A percentile compares a stretch with the other conserved stretches of the same genome.
Conservation (phyloP, 2,888 invertebrate genomes). For the Escarpia spicata region DNA sequence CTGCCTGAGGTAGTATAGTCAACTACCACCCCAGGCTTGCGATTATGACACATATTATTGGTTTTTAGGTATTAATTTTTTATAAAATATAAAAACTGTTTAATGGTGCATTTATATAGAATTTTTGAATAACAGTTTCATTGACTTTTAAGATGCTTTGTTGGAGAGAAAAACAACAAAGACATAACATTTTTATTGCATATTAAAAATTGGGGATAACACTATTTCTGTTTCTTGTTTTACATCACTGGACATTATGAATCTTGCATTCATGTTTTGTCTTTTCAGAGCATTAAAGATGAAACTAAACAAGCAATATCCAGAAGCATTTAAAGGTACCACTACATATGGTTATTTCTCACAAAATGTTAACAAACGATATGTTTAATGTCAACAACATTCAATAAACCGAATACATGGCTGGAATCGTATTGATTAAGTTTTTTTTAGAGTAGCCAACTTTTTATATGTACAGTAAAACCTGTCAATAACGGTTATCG, state of each 20-base stretch:
- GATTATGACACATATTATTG: too few species aligned
- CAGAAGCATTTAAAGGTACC: slow-evolving; percentile 35
- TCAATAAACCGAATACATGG: neutral
- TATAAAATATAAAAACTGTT: too few species aligned
- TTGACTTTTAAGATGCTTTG: neutral
- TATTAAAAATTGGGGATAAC: neutral
- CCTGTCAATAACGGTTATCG: too few species aligned
- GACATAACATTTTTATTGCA: neutral
- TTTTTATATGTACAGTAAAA: too few species aligned
- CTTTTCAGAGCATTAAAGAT: slow-evolving; percentile 33
- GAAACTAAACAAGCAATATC: slow-evolving; percentile 34
- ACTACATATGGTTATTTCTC: neutral
- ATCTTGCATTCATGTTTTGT: neutral
- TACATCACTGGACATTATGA: neutral
- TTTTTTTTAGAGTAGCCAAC: too few species aligned
- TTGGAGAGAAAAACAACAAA: neutral
- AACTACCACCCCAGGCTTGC: too few species aligned
- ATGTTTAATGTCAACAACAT: neutral
- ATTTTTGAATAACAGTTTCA: neutral
- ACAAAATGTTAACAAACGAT: too few species aligned
- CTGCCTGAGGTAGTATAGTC: too few species aligned
- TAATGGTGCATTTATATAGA: neutral
- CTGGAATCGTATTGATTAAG: too few species aligned
- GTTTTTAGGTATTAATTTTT: too few species aligned
- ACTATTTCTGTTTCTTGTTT: neutral